phyloP scores from a whole-genome alignment of 2,113 vertebrate species.

The Phalacrocorax aristotelis region DNA sequence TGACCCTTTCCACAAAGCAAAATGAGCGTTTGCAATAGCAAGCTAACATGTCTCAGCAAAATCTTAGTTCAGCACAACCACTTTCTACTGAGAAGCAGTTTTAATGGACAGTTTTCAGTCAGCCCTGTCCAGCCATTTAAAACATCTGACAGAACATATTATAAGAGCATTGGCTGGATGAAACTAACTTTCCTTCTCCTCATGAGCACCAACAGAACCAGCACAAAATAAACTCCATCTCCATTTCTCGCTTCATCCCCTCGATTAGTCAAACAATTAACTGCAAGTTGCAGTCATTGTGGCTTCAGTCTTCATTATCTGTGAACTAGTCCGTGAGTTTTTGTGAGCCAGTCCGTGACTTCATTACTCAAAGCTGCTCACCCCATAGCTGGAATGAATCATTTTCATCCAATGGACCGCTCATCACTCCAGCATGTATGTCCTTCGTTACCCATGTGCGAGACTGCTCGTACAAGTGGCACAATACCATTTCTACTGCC shows the following conservation, averaged over 20 bases:
- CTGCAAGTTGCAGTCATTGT: background rate
- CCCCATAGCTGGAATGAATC: background rate
- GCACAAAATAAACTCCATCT: background rate
- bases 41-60: background rate
- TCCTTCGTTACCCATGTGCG: background rate
- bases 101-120: background rate
- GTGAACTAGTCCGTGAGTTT: background rate
- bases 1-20: background rate
- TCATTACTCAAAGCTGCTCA: background rate
- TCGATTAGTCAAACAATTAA: background rate
- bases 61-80: background rate
- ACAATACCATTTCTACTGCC: background rate
- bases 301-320: background rate
- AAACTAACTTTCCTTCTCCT: background rate
- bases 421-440: background rate
- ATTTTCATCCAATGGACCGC: background rate
- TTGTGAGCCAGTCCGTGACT: background rate
- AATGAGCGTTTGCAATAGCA: background rate
- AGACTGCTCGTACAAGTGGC: background rate
- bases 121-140: background rate
- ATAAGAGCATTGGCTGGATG: background rate
- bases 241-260: background rate
- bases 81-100: background rate
- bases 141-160: background rate
- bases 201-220: background rate